phyloP scores from a whole-genome alignment of 2,113 vertebrate species.

The Setophaga coronata region DNA sequence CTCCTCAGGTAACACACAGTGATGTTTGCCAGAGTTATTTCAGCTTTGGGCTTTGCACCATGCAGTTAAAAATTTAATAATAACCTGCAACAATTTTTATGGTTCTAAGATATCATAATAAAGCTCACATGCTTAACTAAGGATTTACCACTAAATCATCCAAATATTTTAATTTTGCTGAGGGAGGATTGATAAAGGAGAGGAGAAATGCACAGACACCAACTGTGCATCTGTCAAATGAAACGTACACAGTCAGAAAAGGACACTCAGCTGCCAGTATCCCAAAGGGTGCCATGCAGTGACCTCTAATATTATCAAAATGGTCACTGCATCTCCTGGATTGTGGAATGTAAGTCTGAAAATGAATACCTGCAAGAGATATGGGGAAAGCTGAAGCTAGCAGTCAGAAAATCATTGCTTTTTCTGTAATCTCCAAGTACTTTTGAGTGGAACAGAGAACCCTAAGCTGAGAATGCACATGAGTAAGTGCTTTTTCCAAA shows the following conservation, averaged over 20 bases:
- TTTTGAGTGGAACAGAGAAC: neutral
- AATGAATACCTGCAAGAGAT: neutral
- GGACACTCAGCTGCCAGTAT: neutral
- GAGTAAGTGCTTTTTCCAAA: neutral
- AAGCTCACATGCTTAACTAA: neutral
- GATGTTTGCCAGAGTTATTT: neutral
- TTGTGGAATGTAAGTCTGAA: neutral
- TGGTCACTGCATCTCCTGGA: neutral
- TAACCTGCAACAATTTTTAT: neutral
- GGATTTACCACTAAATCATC: neutral
- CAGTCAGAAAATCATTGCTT: neutral
- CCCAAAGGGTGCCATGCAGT: neutral
- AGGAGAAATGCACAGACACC: neutral
- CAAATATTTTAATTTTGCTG: neutral
- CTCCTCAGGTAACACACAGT: neutral
- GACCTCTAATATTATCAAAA: neutral
- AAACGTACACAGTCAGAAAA: neutral
- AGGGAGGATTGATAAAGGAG: neutral
- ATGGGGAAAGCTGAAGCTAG: neutral
- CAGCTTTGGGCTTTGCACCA: neutral
- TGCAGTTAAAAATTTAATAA: neutral
- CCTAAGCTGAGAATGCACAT: neutral
- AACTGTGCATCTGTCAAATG: neutral
- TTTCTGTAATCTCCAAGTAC: neutral
- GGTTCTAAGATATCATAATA: neutral